Conservation (phyloP, 2,797 vertebrate genomes). For the Pterois miles region DNA sequence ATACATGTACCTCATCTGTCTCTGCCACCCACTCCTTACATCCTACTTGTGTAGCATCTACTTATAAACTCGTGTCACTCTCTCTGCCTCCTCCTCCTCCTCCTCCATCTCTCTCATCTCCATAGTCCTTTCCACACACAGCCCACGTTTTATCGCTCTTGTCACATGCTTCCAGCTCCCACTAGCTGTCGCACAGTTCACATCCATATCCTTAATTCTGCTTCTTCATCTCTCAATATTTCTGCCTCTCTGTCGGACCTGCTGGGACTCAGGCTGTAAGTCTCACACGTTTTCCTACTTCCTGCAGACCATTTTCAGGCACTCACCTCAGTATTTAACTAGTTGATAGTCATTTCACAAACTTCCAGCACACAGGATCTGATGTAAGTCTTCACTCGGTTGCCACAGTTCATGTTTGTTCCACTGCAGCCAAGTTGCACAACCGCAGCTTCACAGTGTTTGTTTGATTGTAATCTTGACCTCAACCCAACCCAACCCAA, state of each 20-base stretch:
- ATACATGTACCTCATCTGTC: slow-evolving; percentile 9
- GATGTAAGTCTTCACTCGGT: slow-evolving; percentile 13
- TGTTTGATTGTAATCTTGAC: slow-evolving; percentile 25
- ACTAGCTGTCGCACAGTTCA: neutral
- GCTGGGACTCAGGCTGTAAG: slow-evolving; percentile 59
- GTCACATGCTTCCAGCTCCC: slow-evolving; percentile 19
- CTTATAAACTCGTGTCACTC: slow-evolving; percentile 34
- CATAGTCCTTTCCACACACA: slow-evolving; percentile 10
- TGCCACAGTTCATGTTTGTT: slow-evolving; percentile 1
- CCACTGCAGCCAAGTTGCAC: slow-evolving; percentile 30
- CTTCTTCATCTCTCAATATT: slow-evolving; percentile 37
- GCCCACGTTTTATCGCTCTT: slow-evolving; percentile 23
- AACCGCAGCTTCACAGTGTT: slow-evolving; percentile 45
- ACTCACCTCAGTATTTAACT: neutral
- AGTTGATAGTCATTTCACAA: neutral
- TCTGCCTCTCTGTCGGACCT: slow-evolving; percentile 50
- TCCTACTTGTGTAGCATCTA: slow-evolving; percentile 32
- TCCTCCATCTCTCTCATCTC: slow-evolving; percentile 24
- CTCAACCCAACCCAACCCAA: slow-evolving; percentile 21
- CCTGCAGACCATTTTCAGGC: neutral
- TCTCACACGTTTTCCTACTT: slow-evolving; percentile 31
- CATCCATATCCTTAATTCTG: slow-evolving; percentile 25
- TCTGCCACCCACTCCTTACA: slow-evolving; percentile 44
- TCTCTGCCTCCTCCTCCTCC: slow-evolving; percentile 15
- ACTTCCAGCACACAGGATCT: neutral